Evolutionary conservation across 2,113 vertebrate genomes (phyloP).

Genomic region (Arothron firmamentum): DNA sequence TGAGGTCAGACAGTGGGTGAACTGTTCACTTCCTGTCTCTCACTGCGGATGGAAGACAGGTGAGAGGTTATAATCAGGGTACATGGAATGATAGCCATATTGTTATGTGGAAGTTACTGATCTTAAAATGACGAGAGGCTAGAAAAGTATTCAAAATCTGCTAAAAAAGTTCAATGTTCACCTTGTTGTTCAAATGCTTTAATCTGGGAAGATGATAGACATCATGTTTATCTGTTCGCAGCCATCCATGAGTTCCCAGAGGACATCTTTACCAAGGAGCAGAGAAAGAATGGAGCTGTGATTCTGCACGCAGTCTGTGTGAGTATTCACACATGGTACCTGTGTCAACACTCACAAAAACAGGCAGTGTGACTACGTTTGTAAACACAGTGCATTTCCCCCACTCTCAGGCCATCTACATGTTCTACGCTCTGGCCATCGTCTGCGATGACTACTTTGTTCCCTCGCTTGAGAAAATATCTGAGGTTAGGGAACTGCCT

Average conservation of each 20-base stretch:
- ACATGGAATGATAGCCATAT: background rate
- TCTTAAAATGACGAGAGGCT: background rate
- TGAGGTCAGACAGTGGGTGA: conserved; percentile 41
- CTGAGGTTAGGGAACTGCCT: conserved; percentile 67
- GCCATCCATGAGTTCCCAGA: conserved; percentile 79
- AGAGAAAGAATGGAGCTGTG: conserved; percentile 72
- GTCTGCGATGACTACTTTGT: conserved; percentile 80
- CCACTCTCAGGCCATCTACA: conserved; percentile 74
- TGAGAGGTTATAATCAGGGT: too few species aligned
- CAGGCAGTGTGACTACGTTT: background rate
- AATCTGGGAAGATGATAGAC: background rate
- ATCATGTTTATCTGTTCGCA: conserved; percentile 24
- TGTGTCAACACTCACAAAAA: background rate
- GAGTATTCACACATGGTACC: conserved; percentile 40
- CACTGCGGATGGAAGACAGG: background rate
- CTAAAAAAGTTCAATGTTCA: too few species aligned
- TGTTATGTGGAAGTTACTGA: background rate
- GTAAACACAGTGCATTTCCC: background rate
- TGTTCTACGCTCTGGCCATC: conserved; percentile 79
- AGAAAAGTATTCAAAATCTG: too few species aligned
- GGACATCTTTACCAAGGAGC: conserved; percentile 77
- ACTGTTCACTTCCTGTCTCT: conserved; percentile 50
- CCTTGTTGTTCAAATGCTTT: background rate
- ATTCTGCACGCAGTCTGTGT: conserved; percentile 75
- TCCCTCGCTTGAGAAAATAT: conserved; percentile 81